A percentile compares a stretch with the other conserved stretches of the same genome.
phyloP scores from a whole-genome alignment of 2,113 vertebrate species.

The Gnathonemus longibarbis region DNA sequence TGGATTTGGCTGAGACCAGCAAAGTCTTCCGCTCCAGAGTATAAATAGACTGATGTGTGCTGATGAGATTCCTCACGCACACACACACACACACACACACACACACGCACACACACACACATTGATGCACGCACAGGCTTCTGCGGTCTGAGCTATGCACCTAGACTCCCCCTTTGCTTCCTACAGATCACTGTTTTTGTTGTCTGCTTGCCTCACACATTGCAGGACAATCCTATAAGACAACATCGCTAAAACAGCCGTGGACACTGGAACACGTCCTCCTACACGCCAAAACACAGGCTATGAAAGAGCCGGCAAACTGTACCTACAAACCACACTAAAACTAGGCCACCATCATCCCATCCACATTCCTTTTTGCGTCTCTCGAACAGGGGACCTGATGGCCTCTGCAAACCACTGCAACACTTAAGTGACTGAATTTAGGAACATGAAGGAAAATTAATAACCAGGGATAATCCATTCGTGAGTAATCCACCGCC shows the following conservation, averaged over 20 bases:
- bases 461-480: not conserved
- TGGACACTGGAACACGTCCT: not conserved
- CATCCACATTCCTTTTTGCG: not conserved
- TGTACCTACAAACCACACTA: not conserved
- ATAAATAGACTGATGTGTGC: conserved; percentile 13
- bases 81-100: not conserved
- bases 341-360: not conserved
- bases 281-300: not conserved
- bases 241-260: not conserved
- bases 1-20: not conserved
- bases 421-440: not conserved
- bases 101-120: not conserved
- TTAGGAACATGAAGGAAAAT: not conserved
- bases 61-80: conserved; percentile 4
- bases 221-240: not conserved
- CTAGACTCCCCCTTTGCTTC: not conserved
- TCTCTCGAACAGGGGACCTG: not conserved
- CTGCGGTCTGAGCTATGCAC: not conserved
- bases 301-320: not conserved
- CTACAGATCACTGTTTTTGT: not conserved
- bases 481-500: not conserved
- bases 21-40: conserved; percentile 4
- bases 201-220: not conserved
- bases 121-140: not conserved
- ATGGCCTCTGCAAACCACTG: not conserved